Base-by-base conservation (phyloP, 1,140 invertebrate genomes). In the Acromyrmex charruanus region DNA sequence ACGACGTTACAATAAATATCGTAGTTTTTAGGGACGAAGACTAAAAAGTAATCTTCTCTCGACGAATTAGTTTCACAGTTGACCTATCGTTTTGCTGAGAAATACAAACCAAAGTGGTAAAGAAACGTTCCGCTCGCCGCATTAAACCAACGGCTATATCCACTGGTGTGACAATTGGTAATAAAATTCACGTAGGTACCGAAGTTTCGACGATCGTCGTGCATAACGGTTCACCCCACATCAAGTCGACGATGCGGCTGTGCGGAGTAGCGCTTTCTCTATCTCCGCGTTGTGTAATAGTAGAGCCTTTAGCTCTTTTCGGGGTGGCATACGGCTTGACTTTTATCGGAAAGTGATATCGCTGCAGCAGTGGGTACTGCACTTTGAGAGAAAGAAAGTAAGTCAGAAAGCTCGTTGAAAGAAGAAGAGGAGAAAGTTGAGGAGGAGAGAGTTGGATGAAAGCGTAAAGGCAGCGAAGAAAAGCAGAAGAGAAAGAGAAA, bases 311-410 rank as follows among this genome's bases (percentile, higher is more conserved):
- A 89, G 79, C 65, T 87, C 89, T 86, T 79, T 65, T 65, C 28
- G 65, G 74, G 49, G 21, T 69, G 39, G 58, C 65, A 18, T n/a
- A 65, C 44, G 74, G 58, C 81, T 59, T 75, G 84, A 90, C 90
- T 89, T 91, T 91, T 91, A 91, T 91, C 88, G 89, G 85, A 91
- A 91, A 91, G 87, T 91, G 89, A 91, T 91, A 91, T 91, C 75
- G 75, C 51, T 63, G 51, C 69, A 84, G 87, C 87, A 85, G 80
- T 72, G 82, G 88, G 77, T 84, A 82, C 14, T 68, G 81, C 77
- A 80, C 87, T 82, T 90, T 77, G 18, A 49, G 28, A 69, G 65
- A 85, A 25, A 21, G 77, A 81, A 85, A 87, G 74, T 87, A 79
- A 71, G 77, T 72, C 77, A 53, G 85, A 80, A 87, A 82, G 77